Conservation (phyloP, 2,113 vertebrate genomes). For the Dicaeum eximium region DNA sequence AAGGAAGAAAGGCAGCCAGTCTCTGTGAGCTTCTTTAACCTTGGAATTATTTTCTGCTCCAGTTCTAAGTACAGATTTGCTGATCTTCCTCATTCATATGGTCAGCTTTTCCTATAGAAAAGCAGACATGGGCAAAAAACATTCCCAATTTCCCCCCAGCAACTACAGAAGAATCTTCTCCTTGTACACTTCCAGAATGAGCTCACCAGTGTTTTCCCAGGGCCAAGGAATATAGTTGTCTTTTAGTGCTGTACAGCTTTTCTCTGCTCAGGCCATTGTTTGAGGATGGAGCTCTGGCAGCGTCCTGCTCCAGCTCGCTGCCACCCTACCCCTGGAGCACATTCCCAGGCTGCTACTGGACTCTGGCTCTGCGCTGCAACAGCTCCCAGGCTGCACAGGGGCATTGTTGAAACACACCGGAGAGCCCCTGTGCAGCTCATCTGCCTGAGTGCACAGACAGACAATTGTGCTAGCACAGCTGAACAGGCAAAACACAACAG, state of each 20-base stretch:
- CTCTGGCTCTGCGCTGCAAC: neutral
- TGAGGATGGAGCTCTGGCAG: neutral
- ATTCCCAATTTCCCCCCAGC: neutral
- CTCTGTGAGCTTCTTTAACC: neutral
- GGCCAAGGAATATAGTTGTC: neutral
- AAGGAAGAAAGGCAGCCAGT: neutral
- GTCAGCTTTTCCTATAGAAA: neutral
- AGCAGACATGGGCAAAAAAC: neutral
- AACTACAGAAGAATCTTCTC: neutral
- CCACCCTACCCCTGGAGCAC: neutral
- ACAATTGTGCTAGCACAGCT: constrained; percentile 38
- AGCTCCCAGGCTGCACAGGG: neutral
- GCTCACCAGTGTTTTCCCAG: neutral
- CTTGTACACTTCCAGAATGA: neutral
- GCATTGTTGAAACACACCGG: fast-evolving
- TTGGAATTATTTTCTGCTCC: neutral
- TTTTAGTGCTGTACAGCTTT: neutral
- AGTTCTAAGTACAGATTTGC: neutral
- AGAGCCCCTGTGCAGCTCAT: neutral
- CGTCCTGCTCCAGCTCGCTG: fast-evolving
- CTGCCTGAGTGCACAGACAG: neutral
- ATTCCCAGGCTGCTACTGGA: neutral
- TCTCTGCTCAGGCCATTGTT: neutral
- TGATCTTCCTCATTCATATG: neutral
- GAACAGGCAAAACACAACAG: neutral